Base-by-base conservation (phyloP, 2,888 invertebrate genomes). In the Gymnosoma rotundatum region DNA sequence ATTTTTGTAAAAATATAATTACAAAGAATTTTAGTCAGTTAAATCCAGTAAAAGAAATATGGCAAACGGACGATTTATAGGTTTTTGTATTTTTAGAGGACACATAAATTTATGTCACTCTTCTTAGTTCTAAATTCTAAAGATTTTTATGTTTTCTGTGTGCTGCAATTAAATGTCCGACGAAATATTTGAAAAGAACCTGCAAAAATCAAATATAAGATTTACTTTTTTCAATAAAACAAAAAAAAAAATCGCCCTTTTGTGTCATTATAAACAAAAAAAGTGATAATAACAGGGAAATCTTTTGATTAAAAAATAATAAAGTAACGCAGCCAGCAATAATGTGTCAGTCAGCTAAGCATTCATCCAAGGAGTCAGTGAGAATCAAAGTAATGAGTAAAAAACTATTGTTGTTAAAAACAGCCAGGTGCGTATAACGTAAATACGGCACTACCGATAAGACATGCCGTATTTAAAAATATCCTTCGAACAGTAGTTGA, bases 171-270 rank as follows among this genome's bases (percentile, higher is more conserved):
- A 69, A 80, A 76, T 72, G 20, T 25, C 36, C 66, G 12, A 38
- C 54, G 36, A 36, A 42, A 12, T 75, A n/a, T 63, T 48, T 66
- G n/a, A 61, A 73, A 63, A 50, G 56, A 67, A 84, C 80, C 78
- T 84, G 83, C 83, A 78, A 80, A 83, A 83, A 80, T 80, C 67
- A 83, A 84, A 84, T 70, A 56, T 2, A 38, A 66, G 63, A 64
- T 60, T 16, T 69, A 42, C 25, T 61, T 32, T 25, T 48, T 48
- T 16, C 3, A 10, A n/a, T n/a, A n/a, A n/a, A n/a, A n/a, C n/a
- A n/a, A n/a, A n/a, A 12, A 42, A 63, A 58, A 54, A 78, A 64
- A 64, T 36, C n/a, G 52, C 70, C 69, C 80, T 80, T 73, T 84
- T 80, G 83, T 80, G n/a, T 52, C 42, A n/a, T 69, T 2, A 16